Conservation (phyloP, 2,797 vertebrate genomes). For the Lutjanus argentimaculatus region DNA sequence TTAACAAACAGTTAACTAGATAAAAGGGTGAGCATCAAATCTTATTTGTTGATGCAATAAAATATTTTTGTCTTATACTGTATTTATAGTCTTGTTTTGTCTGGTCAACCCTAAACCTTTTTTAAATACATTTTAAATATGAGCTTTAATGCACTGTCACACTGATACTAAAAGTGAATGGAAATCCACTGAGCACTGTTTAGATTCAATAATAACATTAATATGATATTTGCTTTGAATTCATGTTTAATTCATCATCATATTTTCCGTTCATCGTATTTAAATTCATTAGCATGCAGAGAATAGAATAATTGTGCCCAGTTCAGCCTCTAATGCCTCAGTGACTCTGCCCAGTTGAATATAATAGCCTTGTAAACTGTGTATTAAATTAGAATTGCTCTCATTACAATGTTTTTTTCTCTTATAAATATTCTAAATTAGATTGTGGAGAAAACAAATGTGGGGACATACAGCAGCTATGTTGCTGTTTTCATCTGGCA, state of each 20-base stretch:
- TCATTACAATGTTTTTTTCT: constrained; percentile 72
- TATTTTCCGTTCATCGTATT: constrained; percentile 45
- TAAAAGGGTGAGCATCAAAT: background rate
- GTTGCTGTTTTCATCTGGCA: constrained; percentile 71
- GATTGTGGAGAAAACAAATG: constrained; percentile 75
- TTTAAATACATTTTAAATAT: background rate
- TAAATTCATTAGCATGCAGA: constrained; percentile 73
- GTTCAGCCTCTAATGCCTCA: constrained; percentile 72
- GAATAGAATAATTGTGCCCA: constrained; percentile 71
- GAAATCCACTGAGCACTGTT: constrained; percentile 48
- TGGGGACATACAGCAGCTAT: constrained; percentile 56
- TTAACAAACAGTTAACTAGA: background rate
- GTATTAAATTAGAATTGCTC: constrained; percentile 72
- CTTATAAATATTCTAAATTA: constrained; percentile 81
- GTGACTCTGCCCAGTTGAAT: constrained; percentile 73
- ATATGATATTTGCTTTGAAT: constrained; percentile 71
- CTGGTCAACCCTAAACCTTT: background rate
- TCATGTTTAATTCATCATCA: constrained; percentile 75
- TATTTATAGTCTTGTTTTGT: background rate
- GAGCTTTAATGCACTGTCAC: background rate
- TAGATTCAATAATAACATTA: constrained; percentile 72
- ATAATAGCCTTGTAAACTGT: constrained; percentile 77
- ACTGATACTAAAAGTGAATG: constrained; percentile 20
- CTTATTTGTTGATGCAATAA: background rate
- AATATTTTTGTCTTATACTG: background rate